These are phyloP conservation scores for Scelioninae gen. 2 DNA, from an alignment of 2,888 invertebrate species.

Conservation along the genomic window DNA sequence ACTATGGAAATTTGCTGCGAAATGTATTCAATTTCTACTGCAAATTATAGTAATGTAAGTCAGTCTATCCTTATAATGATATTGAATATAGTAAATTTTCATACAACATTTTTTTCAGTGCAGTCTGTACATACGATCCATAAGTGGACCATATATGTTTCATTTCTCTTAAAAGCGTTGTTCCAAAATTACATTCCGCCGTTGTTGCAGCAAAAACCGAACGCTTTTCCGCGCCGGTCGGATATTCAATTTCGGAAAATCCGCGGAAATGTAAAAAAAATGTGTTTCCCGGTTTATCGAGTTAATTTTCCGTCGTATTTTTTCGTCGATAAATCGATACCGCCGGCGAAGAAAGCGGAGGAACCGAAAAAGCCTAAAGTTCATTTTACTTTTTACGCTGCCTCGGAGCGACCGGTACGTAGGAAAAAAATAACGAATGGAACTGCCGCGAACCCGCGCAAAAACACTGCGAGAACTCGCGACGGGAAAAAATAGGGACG, in stretches of 20 bases:
- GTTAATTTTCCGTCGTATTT: conserved; percentile 21
- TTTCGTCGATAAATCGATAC: conserved; percentile 35
- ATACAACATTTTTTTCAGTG: no score
- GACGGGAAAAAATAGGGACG: conserved; percentile 18
- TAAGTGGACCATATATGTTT: no score
- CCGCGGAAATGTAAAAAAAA: conserved; percentile 31
- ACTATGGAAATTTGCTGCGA: no score
- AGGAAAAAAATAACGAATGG: conserved; percentile 44
- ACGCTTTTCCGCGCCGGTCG: no score
- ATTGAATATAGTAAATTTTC: no score
- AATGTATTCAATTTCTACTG: no score
- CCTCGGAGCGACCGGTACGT: conserved; percentile 29
- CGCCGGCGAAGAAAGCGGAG: conserved; percentile 22
- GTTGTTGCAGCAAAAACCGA: no score
- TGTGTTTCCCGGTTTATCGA: conserved; percentile 17
- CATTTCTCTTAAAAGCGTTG: no score
- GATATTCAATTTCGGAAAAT: conserved; percentile 16
- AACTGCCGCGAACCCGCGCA: conserved; percentile 18
- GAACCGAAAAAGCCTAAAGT: conserved; percentile 48
- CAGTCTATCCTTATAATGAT: no score
- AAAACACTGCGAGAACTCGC: conserved; percentile 50
- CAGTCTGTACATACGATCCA: no score
- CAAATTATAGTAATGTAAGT: no score
- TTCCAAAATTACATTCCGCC: no score
- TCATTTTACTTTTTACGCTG: conserved; percentile 45